Conservation (phyloP, 2,797 vertebrate genomes). For the Prunella strophiata region DNA sequence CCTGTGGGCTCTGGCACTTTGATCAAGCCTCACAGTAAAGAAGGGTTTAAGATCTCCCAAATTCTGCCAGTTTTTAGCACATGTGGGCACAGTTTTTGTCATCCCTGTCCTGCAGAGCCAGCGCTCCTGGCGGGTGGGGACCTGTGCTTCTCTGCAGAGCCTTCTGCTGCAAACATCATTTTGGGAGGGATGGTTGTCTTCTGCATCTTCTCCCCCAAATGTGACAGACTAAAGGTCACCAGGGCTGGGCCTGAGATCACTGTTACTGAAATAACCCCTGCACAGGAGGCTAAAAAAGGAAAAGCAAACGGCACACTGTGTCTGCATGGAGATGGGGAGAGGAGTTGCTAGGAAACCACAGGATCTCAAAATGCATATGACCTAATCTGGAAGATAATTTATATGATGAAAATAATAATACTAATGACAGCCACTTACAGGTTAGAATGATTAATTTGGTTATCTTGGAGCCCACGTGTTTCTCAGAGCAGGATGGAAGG, state of each 20-base stretch:
- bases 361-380: slow-evolving; percentile 69
- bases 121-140: neutral
- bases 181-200: accelerated
- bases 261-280: slow-evolving; percentile 56
- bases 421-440: slow-evolving; percentile 69
- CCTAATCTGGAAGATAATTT: slow-evolving; percentile 72
- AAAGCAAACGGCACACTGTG: slow-evolving; percentile 44
- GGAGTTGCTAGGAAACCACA: slow-evolving; percentile 70
- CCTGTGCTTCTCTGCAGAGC: neutral
- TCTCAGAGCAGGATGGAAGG: neutral
- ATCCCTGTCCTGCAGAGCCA: neutral
- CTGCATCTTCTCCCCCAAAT: neutral
- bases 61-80: neutral
- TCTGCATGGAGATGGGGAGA: slow-evolving; percentile 49
- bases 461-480: slow-evolving; percentile 27
- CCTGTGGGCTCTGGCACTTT: accelerated
- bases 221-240: slow-evolving; percentile 23
- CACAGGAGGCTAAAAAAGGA: slow-evolving; percentile 52
- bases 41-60: neutral
- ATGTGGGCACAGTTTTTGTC: neutral
- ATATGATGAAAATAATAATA: slow-evolving; percentile 70
- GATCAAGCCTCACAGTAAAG: accelerated
- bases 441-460: slow-evolving; percentile 55
- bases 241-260: slow-evolving; percentile 47
- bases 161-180: neutral